These are phyloP conservation scores for Pyrrhosoma nymphula DNA, from an alignment of 2,888 invertebrate species.

Conservation along the genomic window DNA sequence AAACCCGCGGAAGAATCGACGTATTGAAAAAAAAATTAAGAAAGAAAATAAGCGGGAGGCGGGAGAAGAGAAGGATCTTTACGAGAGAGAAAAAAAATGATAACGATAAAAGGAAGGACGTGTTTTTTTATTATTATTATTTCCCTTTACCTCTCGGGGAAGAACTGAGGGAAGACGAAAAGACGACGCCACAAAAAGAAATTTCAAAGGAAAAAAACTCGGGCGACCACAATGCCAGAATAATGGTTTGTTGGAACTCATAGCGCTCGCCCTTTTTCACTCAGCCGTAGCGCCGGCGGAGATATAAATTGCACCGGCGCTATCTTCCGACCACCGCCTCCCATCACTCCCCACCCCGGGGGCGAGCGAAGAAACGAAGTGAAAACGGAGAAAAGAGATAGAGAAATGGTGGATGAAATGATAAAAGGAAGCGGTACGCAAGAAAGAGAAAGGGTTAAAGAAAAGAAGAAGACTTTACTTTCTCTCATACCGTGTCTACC, in stretches of 20 bases:
- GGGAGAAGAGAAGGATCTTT: neutral
- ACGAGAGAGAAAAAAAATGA: neutral
- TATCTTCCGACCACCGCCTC: neutral
- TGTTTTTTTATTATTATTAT: neutral
- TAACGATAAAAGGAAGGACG: conserved; percentile 21
- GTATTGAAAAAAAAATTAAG: neutral
- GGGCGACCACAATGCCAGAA: conserved; percentile 34
- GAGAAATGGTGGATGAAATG: too few relatives aligned
- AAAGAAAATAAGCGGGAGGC: neutral
- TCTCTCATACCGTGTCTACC: neutral
- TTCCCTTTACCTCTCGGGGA: neutral
- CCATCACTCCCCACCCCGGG: neutral
- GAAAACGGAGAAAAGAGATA: neutral
- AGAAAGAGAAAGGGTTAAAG: neutral
- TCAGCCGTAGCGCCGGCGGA: neutral
- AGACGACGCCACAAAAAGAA: neutral
- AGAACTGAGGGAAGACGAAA: neutral
- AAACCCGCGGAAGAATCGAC: conserved; percentile 1
- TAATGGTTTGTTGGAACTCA: conserved; percentile 42
- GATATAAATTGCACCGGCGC: conserved; percentile 28
- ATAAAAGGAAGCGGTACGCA: too few relatives aligned
- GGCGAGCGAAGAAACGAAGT: neutral
- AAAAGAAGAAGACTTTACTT: neutral
- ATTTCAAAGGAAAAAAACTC: conserved; percentile 16
- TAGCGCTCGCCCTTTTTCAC: conserved; percentile 35